phyloP scores from a whole-genome alignment of 2,113 vertebrate species.

The Xenotilapia flavipinnis region DNA sequence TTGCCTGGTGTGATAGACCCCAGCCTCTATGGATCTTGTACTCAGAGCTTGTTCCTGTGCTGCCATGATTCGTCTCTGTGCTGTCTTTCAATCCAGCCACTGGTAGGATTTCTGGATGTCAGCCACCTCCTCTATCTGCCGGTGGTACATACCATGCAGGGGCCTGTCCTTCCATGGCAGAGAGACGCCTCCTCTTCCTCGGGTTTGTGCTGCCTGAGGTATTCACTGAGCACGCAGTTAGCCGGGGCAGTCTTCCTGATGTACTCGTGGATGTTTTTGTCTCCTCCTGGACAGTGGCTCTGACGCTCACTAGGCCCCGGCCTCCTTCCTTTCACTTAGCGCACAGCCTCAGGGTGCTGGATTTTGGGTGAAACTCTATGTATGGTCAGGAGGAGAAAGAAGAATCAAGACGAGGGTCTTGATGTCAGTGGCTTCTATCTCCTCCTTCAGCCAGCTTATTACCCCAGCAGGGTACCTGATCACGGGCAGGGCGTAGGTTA shows the following conservation, averaged over 20 bases:
- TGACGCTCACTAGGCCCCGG: accelerated
- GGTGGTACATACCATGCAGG: accelerated
- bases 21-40: accelerated
- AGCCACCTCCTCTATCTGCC: neutral
- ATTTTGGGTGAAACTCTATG: neutral
- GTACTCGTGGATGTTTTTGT: accelerated
- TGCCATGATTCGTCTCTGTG: accelerated
- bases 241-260: neutral
- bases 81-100: accelerated
- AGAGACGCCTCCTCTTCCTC: accelerated
- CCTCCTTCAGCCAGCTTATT: accelerated
- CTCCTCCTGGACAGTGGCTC: neutral
- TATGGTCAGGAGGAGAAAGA: neutral
- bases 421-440: accelerated
- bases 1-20: accelerated
- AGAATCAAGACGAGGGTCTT: neutral
- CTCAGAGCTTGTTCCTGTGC: accelerated
- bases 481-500: neutral
- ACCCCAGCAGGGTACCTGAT: accelerated
- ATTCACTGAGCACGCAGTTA: neutral
- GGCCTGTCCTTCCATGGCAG: accelerated
- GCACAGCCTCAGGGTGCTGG: no score
- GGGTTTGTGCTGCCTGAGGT: neutral
- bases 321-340: neutral
- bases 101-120: accelerated